phyloP scores from a whole-genome alignment of 2,888 invertebrate species.

The Cremastinae sp. region DNA sequence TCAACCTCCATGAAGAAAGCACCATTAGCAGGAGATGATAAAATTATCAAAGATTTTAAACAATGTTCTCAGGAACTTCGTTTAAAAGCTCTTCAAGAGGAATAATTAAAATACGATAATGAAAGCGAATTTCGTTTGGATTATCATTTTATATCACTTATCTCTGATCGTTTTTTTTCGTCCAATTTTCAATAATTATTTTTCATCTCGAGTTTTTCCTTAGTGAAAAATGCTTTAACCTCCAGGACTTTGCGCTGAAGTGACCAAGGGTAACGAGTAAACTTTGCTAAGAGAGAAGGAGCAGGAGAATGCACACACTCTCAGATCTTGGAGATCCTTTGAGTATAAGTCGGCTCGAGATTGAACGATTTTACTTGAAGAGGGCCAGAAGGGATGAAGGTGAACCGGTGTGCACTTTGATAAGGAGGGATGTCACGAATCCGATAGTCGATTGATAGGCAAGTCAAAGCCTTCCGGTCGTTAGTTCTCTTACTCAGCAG shows the following conservation, averaged over 20 bases:
- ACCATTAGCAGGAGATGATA: slow-evolving; percentile 42
- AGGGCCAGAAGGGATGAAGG: slow-evolving; percentile 26
- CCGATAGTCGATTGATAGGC: slow-evolving; percentile 52
- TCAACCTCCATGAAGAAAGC: no score
- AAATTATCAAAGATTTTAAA: slow-evolving; percentile 57
- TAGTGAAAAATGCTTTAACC: no score
- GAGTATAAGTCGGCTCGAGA: slow-evolving; percentile 49
- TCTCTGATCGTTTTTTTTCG: no score
- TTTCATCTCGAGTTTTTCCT: no score
- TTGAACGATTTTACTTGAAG: slow-evolving; percentile 41
- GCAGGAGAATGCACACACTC: no score
- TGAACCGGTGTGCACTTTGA: slow-evolving; percentile 8
- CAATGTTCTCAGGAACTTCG: slow-evolving; percentile 52
- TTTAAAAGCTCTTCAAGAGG: slow-evolving; percentile 54
- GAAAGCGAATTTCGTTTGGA: slow-evolving; percentile 36
- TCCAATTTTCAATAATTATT: no score
- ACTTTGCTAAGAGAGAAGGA: slow-evolving; percentile 56
- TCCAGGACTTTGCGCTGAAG: slow-evolving; percentile 47
- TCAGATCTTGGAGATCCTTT: slow-evolving; percentile 60
- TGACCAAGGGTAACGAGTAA: slow-evolving; percentile 58
- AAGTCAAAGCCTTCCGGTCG: slow-evolving; percentile 37
- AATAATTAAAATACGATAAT: slow-evolving; percentile 60
- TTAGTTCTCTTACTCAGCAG: slow-evolving; percentile 33
- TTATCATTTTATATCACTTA: slow-evolving; percentile 31
- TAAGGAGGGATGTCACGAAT: slow-evolving; percentile 34